A percentile compares a stretch with the other conserved stretches of the same genome.
Evolutionary conservation across 1,140 invertebrate species (phyloP).

Genomic region (Zaprionus camerounensis): DNA sequence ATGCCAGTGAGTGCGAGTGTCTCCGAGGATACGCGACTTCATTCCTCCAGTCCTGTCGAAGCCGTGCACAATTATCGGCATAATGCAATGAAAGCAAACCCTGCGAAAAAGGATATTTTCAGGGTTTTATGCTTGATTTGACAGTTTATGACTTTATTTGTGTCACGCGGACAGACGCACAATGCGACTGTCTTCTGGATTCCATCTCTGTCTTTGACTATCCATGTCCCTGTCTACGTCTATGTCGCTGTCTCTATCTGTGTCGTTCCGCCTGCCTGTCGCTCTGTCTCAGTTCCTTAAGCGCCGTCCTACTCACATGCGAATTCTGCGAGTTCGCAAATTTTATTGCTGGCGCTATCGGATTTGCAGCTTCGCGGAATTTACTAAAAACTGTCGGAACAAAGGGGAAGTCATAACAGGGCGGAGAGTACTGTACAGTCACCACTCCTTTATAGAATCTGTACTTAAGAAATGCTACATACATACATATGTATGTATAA

Average conservation of each 20-base stretch:
- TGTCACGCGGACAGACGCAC: slow-evolving; percentile 28
- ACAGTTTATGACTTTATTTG: slow-evolving; percentile 77
- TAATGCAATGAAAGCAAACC: slow-evolving; percentile 68
- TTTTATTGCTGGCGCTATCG: slow-evolving; percentile 81
- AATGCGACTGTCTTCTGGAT: slow-evolving; percentile 3
- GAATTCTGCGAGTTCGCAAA: slow-evolving; percentile 52
- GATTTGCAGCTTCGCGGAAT: slow-evolving; percentile 69
- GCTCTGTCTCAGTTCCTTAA: slow-evolving; percentile 14
- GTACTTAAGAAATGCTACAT: neutral
- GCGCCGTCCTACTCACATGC: slow-evolving; percentile 33
- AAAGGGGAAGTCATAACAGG: slow-evolving; percentile 67
- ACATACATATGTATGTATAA: neutral
- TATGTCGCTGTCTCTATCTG: neutral
- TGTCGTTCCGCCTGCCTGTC: neutral
- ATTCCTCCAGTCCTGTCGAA: slow-evolving; percentile 45
- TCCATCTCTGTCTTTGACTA: slow-evolving; percentile 13
- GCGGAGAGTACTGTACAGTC: slow-evolving; percentile 35
- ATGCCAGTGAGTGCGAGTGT: neutral
- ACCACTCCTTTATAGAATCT: slow-evolving; percentile 16
- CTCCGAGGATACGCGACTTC: slow-evolving; percentile 27
- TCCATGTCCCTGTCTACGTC: neutral
- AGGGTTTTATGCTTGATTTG: slow-evolving; percentile 79
- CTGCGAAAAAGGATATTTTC: slow-evolving; percentile 68
- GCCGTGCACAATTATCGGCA: slow-evolving; percentile 63
- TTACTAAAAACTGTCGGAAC: slow-evolving; percentile 63